Evolutionary conservation across 1,140 invertebrate species (phyloP).

Genomic region (Polyergus mexicanus): DNA sequence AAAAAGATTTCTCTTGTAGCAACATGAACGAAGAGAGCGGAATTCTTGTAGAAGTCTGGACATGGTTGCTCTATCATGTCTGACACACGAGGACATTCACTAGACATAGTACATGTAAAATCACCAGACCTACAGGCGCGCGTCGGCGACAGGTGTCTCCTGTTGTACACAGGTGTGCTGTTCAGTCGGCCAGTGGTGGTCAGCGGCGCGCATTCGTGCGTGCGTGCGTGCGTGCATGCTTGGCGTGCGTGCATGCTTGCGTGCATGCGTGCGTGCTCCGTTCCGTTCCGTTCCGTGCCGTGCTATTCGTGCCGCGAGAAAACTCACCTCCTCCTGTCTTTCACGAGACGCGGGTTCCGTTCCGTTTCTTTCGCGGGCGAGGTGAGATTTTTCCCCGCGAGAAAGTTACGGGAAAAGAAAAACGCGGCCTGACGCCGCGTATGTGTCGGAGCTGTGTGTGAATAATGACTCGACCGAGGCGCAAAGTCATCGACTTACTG

Average conservation of each 20-base stretch:
- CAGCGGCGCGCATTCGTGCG: slow-evolving; percentile 73
- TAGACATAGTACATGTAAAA: slow-evolving; percentile 59
- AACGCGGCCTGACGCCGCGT: slow-evolving; percentile 24
- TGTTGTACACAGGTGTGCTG: slow-evolving; percentile 75
- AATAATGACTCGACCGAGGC: slow-evolving; percentile 59
- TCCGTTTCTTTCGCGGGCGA: background rate
- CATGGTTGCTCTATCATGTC: background rate
- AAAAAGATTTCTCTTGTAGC: too few relatives aligned
- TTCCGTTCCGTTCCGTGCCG: slow-evolving; percentile 32
- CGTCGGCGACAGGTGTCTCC: slow-evolving; percentile 68
- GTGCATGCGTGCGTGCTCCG: slow-evolving; percentile 49
- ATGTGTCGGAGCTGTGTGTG: slow-evolving; percentile 39
- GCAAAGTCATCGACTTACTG: slow-evolving; percentile 65
- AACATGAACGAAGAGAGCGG: background rate
- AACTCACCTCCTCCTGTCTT: background rate
- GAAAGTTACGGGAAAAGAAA: background rate
- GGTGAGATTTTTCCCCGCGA: slow-evolving; percentile 20
- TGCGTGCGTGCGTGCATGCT: slow-evolving; percentile 56
- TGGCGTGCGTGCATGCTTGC: slow-evolving; percentile 30
- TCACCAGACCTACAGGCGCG: slow-evolving; percentile 55
- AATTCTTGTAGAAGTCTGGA: background rate
- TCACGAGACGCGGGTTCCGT: background rate
- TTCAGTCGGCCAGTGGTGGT: slow-evolving; percentile 69
- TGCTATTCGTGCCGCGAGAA: background rate
- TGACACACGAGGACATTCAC: slow-evolving; percentile 29